A percentile compares a stretch with the other conserved stretches of the same genome.
Evolutionary conservation across 2,888 invertebrate species (phyloP).

Genomic region (Epinotia demarniana): DNA sequence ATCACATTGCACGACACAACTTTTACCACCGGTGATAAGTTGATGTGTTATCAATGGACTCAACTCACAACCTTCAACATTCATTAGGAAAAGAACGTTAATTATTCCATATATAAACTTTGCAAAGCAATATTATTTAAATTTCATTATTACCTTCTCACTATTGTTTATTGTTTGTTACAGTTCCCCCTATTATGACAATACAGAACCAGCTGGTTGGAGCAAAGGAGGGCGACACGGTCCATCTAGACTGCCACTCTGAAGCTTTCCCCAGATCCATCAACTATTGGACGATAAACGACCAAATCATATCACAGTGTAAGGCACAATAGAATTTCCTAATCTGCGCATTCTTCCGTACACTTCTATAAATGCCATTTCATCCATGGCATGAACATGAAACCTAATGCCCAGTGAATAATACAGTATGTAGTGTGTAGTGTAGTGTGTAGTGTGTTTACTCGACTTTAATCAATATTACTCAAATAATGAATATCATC

Average conservation of each 20-base stretch:
- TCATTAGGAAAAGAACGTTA: constrained; percentile 3
- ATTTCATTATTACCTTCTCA: no score
- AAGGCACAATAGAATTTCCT: constrained; percentile 51
- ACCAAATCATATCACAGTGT: constrained; percentile 89
- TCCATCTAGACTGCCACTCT: constrained; percentile 89
- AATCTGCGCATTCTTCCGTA: background rate
- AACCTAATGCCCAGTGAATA: background rate
- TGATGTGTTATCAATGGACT: constrained; percentile 40
- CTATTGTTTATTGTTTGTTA: constrained; percentile 54
- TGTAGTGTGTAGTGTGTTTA: no score
- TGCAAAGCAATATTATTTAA: no score
- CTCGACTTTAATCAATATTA: background rate
- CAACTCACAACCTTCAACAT: background rate
- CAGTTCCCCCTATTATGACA: constrained; percentile 92
- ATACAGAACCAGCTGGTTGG: constrained; percentile 91
- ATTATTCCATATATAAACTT: no score
- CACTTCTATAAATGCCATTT: background rate
- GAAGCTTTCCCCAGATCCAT: constrained; percentile 91
- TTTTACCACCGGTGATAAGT: constrained; percentile 41
- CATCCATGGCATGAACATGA: background rate
- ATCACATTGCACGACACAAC: constrained; percentile 35
- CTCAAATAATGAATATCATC: background rate
- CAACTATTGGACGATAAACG: constrained; percentile 91
- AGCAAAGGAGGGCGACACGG: constrained; percentile 87
- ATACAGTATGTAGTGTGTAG: background rate